Conservation (phyloP, 2,888 invertebrate genomes). For the Perizoma affinitatum region DNA sequence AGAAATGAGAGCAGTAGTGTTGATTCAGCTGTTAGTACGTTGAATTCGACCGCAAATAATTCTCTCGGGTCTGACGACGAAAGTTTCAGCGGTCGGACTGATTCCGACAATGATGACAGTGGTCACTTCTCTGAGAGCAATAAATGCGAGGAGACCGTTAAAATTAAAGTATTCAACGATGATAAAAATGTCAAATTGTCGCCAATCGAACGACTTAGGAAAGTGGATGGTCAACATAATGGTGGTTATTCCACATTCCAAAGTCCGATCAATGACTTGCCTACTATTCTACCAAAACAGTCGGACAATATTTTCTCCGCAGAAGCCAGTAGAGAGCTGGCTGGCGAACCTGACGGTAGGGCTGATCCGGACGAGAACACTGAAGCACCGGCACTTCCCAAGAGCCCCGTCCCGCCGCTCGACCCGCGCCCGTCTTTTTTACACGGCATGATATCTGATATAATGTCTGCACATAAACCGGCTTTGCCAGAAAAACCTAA, state of each 20-base stretch:
- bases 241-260: conserved; percentile 79
- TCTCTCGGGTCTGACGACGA: conserved; percentile 80
- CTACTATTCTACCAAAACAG: conserved; percentile 73
- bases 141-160: conserved; percentile 79
- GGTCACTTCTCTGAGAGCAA: conserved; percentile 78
- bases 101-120: conserved; percentile 85
- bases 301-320: conserved; percentile 74
- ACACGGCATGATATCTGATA: conserved; percentile 85
- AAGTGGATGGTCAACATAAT: conserved; percentile 73
- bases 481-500: conserved; percentile 89
- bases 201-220: conserved; percentile 71
- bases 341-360: conserved; percentile 94
- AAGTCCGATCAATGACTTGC: conserved; percentile 78
- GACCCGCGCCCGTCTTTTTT: conserved; percentile 88
- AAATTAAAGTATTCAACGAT: conserved; percentile 80
- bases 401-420: conserved; percentile 86
- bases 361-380: conserved; percentile 90
- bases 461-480: conserved; percentile 80
- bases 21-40: conserved; percentile 83
- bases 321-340: conserved; percentile 89
- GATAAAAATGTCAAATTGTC: conserved; percentile 77
- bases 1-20: conserved; percentile 66
- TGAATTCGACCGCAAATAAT: conserved; percentile 83
- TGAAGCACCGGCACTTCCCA: conserved; percentile 88
- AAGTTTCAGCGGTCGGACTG: conserved; percentile 80